A percentile compares a stretch with the other conserved stretches of the same genome.
Evolutionary conservation across 2,797 vertebrate species (phyloP).

Genomic region (Cuculus canorus): DNA sequence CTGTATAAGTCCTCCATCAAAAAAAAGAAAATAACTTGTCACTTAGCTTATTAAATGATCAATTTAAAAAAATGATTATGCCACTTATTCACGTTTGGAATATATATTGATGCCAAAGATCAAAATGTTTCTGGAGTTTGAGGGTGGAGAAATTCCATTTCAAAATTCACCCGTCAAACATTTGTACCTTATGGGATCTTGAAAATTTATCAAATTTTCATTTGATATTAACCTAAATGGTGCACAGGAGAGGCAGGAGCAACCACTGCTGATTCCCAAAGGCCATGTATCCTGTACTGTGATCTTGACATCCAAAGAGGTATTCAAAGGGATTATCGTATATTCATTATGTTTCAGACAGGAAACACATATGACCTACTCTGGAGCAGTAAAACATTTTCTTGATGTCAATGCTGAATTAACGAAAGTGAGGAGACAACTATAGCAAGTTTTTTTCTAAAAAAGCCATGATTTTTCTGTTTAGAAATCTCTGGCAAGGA

Average conservation of each 20-base stretch:
- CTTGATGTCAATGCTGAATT: neutral
- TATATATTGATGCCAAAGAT: neutral
- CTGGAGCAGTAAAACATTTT: neutral
- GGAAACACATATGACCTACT: neutral
- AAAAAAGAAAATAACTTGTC: neutral
- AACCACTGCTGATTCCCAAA: too few relatives aligned
- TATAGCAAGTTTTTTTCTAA: neutral
- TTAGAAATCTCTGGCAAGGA: neutral
- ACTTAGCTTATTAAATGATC: neutral
- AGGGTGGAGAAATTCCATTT: neutral
- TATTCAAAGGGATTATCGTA: neutral
- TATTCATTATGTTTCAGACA: neutral
- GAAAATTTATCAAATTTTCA: rapidly evolving
- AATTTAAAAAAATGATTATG: neutral
- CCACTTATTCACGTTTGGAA: neutral
- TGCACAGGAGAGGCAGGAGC: neutral
- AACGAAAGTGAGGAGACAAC: neutral
- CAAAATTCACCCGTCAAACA: neutral
- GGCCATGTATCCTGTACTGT: neutral
- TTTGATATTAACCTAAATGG: neutral
- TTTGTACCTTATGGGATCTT: neutral
- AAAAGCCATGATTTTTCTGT: neutral
- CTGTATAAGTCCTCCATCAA: neutral
- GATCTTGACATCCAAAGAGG: neutral
- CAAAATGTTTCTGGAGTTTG: neutral